Evolutionary conservation across 2,888 invertebrate genomes (phyloP).

Genomic region (Tineola bisselliella): DNA sequence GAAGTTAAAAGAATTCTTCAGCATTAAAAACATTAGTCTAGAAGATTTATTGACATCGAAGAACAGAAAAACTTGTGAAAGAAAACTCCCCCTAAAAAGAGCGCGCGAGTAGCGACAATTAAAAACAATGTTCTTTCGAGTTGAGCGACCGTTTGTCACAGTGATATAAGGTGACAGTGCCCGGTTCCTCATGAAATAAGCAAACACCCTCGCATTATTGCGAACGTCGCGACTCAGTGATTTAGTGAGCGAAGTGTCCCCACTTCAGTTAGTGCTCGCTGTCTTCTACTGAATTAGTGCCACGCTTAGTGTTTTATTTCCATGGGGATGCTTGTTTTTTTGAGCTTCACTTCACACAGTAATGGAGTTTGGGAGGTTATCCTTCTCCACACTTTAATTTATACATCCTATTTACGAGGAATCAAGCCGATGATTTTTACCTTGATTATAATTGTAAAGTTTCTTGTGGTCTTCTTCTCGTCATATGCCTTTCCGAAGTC

Average conservation of each 20-base stretch:
- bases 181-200: constrained; percentile 11
- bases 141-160: constrained; percentile 9
- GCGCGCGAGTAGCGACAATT: constrained; percentile 1
- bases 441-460: too few relatives aligned
- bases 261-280: constrained; percentile 1
- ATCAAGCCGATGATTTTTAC: not conserved
- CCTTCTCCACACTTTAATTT: not conserved
- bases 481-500: too few relatives aligned
- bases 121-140: constrained; percentile 1
- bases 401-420: not conserved
- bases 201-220: constrained; percentile 16
- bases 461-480: too few relatives aligned
- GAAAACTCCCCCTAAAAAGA: not conserved
- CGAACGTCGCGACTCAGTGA: constrained; percentile 11
- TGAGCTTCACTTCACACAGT: constrained; percentile 10
- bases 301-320: constrained; percentile 3
- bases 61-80: not conserved
- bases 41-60: not conserved
- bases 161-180: constrained; percentile 7
- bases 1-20: too few relatives aligned
- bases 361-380: constrained; percentile 9
- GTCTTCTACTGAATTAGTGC: constrained; percentile 13
- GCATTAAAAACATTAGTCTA: not conserved
- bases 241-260: not conserved
- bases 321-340: constrained; percentile 5